Conservation (phyloP, 2,113 vertebrate genomes). For the Malurus cyaneus region DNA sequence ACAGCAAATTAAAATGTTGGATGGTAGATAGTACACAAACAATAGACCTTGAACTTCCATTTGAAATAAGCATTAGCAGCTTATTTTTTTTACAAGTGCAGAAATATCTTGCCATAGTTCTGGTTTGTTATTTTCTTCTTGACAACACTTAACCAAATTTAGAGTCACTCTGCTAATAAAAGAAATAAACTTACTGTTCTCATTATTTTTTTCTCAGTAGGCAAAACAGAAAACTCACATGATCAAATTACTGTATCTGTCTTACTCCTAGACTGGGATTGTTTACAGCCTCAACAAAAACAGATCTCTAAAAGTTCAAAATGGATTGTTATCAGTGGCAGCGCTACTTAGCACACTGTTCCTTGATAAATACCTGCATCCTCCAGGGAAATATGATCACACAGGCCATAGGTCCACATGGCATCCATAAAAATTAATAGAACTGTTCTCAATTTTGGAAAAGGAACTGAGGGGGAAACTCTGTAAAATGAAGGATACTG, state of each 20-base stretch:
- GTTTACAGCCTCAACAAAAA: neutral
- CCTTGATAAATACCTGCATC: neutral
- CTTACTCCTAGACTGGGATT: neutral
- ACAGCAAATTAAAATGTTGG: conserved; percentile 31
- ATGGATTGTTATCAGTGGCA: neutral
- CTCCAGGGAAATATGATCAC: neutral
- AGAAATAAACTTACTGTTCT: conserved; percentile 20
- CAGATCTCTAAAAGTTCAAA: neutral
- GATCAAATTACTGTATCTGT: neutral
- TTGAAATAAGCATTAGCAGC: conserved; percentile 23
- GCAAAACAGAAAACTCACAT: neutral
- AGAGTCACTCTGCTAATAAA: conserved; percentile 5
- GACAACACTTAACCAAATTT: conserved; percentile 30
- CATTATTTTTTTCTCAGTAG: neutral
- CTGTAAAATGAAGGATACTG: neutral
- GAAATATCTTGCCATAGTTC: neutral
- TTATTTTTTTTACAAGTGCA: neutral
- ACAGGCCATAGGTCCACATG: neutral
- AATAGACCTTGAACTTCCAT: conserved; percentile 53
- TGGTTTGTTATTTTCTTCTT: conserved; percentile 19
- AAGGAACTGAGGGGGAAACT: neutral
- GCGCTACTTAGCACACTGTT: neutral
- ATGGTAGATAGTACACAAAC: conserved; percentile 26
- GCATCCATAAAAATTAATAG: neutral
- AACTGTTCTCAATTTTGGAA: neutral